Conservation (phyloP, 2,888 invertebrate species). For the Idaea aversata region DNA sequence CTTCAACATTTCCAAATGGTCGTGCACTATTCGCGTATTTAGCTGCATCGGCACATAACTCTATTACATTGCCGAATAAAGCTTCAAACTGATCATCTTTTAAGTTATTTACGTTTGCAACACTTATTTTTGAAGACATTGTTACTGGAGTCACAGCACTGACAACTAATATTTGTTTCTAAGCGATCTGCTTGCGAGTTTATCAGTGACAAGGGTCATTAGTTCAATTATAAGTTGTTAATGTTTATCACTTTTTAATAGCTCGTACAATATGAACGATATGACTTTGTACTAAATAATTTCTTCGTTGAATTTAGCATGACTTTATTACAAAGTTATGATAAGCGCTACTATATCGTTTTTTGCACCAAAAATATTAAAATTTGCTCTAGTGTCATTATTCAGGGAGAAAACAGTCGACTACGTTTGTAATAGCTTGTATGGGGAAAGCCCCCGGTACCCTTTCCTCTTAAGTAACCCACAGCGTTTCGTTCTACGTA, state of each 20-base stretch:
- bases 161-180: background rate
- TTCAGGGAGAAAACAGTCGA: no score
- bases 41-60: constrained; percentile 79
- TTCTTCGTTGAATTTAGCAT: no score
- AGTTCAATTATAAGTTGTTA: background rate
- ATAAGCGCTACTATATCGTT: no score
- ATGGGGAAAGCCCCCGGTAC: no score
- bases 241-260: background rate
- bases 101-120: constrained; percentile 78
- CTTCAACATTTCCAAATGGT: constrained; percentile 73
- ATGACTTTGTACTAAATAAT: no score
- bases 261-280: background rate
- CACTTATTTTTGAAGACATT: constrained; percentile 40
- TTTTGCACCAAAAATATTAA: no score
- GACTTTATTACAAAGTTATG: no score
- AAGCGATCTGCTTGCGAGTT: background rate
- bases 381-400: no score
- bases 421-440: no score
- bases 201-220: background rate
- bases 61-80: constrained; percentile 83
- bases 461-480: no score
- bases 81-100: constrained; percentile 75
- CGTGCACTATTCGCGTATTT: constrained; percentile 63
- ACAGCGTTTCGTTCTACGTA: no score
- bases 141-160: background rate